Percentiles rank a stretch among this genome's conserved stretches.
phyloP scores from a whole-genome alignment of 2,888 invertebrate species.

The Hoplodrina blanda region DNA sequence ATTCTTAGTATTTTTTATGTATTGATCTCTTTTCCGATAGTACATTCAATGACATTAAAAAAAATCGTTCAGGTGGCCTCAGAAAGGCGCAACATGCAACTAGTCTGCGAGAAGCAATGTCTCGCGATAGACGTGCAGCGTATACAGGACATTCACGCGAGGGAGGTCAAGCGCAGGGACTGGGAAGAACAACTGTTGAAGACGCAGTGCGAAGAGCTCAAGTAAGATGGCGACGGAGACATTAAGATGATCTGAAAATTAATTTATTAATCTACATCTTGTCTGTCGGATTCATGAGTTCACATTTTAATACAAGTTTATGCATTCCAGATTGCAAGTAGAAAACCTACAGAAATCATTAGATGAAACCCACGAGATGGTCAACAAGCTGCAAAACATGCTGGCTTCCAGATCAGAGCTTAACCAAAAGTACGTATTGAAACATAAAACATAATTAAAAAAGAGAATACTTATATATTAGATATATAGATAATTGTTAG shows the following conservation, averaged over 20 bases:
- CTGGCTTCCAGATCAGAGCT: constrained; percentile 79
- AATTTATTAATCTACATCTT: too few relatives aligned
- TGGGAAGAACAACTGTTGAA: constrained; percentile 89
- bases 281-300: too few relatives aligned
- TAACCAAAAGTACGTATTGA: constrained; percentile 83
- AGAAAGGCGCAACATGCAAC: constrained; percentile 90
- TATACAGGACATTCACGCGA: constrained; percentile 88
- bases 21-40: too few relatives aligned
- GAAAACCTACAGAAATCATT: constrained; percentile 84
- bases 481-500: too few relatives aligned
- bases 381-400: constrained; percentile 83
- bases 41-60: too few relatives aligned
- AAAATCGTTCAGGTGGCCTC: constrained; percentile 83
- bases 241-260: neutral
- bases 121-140: constrained; percentile 91
- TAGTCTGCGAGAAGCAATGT: constrained; percentile 90
- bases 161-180: constrained; percentile 90
- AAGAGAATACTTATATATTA: too few relatives aligned
- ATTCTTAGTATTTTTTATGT: too few relatives aligned
- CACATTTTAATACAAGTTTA: neutral
- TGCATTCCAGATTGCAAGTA: constrained; percentile 83
- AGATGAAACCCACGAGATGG: constrained; percentile 86
- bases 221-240: constrained; percentile 66
- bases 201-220: constrained; percentile 83
- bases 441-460: too few relatives aligned